Conservation (phyloP, 2,888 invertebrate genomes). For the Archips crataeganus region DNA sequence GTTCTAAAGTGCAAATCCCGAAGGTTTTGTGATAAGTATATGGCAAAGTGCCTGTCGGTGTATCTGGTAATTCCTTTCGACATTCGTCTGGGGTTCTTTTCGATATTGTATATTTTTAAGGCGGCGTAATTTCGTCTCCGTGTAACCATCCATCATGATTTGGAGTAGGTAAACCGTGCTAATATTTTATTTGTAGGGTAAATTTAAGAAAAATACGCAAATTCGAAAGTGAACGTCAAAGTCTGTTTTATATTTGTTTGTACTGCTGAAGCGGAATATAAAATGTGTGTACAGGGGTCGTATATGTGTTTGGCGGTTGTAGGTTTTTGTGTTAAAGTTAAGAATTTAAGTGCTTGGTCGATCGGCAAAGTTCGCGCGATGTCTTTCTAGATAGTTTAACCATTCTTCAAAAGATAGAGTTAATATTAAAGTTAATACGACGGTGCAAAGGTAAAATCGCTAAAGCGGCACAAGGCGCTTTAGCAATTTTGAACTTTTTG, state of each 20-base stretch:
- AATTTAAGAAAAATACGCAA: neutral
- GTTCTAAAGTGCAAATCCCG: neutral
- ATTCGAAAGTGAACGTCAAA: neutral
- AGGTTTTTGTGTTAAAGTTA: no score
- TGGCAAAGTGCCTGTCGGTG: neutral
- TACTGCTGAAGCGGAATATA: no score
- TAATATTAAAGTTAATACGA: no score
- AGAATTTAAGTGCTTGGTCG: no score
- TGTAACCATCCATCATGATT: constrained; percentile 1
- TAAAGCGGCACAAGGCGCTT: no score
- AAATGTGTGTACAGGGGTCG: no score
- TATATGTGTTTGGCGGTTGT: no score
- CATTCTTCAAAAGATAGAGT: no score
- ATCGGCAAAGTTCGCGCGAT: no score
- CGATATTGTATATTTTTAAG: neutral
- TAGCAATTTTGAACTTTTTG: no score
- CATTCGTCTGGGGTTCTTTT: neutral
- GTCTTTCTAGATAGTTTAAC: no score
- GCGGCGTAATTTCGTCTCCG: neutral
- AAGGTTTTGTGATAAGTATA: neutral
- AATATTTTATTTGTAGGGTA: neutral
- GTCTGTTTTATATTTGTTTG: neutral
- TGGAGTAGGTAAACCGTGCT: neutral
- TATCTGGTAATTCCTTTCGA: constrained; percentile 1
- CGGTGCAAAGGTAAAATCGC: no score